Percentiles rank a stretch among this genome's conserved stretches.
These are phyloP conservation scores for Aphaenogaster floridana DNA, from an alignment of 1,140 invertebrate genomes.

Conservation along the genomic window DNA sequence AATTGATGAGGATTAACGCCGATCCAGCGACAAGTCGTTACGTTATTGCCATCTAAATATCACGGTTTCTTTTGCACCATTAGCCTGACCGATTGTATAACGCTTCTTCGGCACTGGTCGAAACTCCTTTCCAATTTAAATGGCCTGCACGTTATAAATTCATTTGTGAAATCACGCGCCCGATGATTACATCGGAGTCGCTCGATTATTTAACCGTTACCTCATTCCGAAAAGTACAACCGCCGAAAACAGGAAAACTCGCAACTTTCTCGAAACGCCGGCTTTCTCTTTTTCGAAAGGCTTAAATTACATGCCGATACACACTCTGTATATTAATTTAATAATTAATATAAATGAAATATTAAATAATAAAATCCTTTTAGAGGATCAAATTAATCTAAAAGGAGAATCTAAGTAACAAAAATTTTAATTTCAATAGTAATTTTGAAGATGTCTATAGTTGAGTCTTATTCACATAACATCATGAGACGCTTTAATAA, in stretches of 20 bases:
- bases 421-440: background rate
- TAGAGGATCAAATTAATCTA: background rate
- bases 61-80: slow-evolving; percentile 37
- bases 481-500: background rate
- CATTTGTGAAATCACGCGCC: slow-evolving; percentile 36
- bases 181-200: slow-evolving; percentile 14
- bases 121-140: slow-evolving; percentile 61
- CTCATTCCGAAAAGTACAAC: background rate
- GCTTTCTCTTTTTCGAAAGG: slow-evolving; percentile 31
- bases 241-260: background rate
- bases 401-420: background rate
- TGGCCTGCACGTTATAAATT: slow-evolving; percentile 38
- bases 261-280: slow-evolving; percentile 56
- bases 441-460: background rate
- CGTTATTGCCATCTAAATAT: slow-evolving; percentile 43
- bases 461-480: background rate
- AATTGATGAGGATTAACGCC: slow-evolving; percentile 6
- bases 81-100: slow-evolving; percentile 56
- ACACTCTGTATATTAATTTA: background rate
- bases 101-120: slow-evolving; percentile 19
- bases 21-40: background rate
- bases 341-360: background rate
- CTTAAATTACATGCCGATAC: background rate
- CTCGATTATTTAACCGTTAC: slow-evolving; percentile 42
- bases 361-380: background rate